Conservation (phyloP, 2,888 invertebrate species). For the Matsumyia berberina region DNA sequence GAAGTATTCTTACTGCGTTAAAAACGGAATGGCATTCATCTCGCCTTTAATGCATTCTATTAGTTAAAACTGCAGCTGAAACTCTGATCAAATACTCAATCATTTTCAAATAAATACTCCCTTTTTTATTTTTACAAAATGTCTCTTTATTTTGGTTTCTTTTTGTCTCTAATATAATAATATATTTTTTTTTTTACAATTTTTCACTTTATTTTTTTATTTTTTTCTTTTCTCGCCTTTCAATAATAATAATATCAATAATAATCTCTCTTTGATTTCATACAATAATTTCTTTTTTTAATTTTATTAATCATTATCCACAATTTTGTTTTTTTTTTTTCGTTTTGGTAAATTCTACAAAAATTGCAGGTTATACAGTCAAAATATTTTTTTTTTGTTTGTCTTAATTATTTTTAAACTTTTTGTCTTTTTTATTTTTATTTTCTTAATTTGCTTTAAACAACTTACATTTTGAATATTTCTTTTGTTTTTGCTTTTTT, state of each 20-base stretch:
- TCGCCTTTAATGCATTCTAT: too few species aligned
- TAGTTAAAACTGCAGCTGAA: too few species aligned
- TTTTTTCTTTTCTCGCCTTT: conserved; percentile 66
- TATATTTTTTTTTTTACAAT: conserved; percentile 74
- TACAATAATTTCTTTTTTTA: conserved; percentile 75
- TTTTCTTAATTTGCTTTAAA: conserved; percentile 64
- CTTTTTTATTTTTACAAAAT: conserved; percentile 75
- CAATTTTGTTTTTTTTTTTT: conserved; percentile 65
- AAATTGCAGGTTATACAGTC: conserved; percentile 76
- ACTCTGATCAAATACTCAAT: not conserved
- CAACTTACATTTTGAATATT: conserved; percentile 58
- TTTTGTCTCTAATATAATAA: conserved; percentile 76
- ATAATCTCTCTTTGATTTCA: conserved; percentile 76
- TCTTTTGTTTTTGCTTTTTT: conserved; percentile 24
- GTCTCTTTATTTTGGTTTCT: conserved; percentile 76
- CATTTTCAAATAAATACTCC: not conserved
- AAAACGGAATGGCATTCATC: too few species aligned
- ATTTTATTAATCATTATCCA: conserved; percentile 80
- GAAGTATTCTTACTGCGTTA: too few species aligned
- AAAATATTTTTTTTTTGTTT: conserved; percentile 68
- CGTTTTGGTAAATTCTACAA: conserved; percentile 73
- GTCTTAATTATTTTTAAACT: conserved; percentile 45
- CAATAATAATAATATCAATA: conserved; percentile 77
- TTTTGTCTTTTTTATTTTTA: conserved; percentile 15
- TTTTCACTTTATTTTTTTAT: conserved; percentile 53